Conservation (phyloP, 2,888 invertebrate species). For the Tenthredo scrophulariae region DNA sequence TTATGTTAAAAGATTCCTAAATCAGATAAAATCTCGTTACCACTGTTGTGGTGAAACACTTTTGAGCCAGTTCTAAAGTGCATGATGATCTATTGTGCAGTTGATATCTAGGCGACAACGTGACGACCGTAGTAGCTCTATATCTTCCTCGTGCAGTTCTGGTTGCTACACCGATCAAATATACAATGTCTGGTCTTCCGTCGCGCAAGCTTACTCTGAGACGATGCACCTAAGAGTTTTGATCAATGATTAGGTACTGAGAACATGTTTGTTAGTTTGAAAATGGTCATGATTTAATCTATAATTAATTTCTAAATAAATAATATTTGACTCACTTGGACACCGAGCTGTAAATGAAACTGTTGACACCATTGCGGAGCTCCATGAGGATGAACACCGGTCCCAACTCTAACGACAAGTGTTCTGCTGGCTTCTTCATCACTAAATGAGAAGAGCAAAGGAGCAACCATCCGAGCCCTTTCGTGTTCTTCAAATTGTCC, state of each 20-base stretch:
- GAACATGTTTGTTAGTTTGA: conserved; percentile 17
- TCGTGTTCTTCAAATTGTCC: conserved; percentile 98
- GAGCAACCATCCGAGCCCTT: conserved; percentile 93
- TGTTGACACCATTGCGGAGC: conserved; percentile 90
- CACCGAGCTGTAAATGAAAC: conserved; percentile 91
- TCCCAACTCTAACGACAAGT: conserved; percentile 89
- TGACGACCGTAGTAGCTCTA: conserved; percentile 94
- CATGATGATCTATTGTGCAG: conserved; percentile 91
- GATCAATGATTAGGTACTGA: neutral
- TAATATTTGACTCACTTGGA: conserved; percentile 82
- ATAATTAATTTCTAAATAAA: neutral
- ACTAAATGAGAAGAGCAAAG: conserved; percentile 95
- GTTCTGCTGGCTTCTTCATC: conserved; percentile 93
- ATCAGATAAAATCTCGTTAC: conserved; percentile 78
- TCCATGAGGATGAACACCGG: conserved; percentile 80
- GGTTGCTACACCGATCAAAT: conserved; percentile 93
- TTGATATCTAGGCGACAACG: conserved; percentile 95
- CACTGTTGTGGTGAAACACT: conserved; percentile 88
- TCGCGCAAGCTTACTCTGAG: conserved; percentile 82
- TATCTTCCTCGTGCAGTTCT: conserved; percentile 93
- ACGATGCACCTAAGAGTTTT: conserved; percentile 74
- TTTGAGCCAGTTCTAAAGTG: conserved; percentile 93
- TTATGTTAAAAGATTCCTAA: neutral
- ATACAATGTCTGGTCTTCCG: conserved; percentile 86
- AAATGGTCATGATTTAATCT: neutral